Base-by-base conservation (phyloP, 35 echinoderm and acorn worm genomes). In the Stichopus chloronotus region DNA sequence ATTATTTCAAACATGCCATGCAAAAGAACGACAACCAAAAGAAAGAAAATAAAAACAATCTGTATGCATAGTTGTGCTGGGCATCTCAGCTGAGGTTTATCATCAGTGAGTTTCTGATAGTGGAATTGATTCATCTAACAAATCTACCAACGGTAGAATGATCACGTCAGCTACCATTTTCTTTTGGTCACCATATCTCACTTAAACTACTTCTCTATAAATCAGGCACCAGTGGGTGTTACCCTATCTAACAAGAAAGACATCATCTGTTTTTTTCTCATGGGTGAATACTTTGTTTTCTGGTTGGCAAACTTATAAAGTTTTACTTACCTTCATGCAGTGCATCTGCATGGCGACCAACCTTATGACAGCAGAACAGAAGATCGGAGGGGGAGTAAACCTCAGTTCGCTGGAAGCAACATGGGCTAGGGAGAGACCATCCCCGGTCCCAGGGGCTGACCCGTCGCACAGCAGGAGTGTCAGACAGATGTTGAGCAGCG, bases 301-400 rank as follows among this genome's bases (percentile, higher is more conserved):
- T 0, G 30, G 3, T 43, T 3, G 30, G 30, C 30, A 43, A 43
- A 43, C 30, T 43, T 43, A n/a, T n/a, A n/a, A 43, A 43, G 61
- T 19, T n/a, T n/a, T 19, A 21, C 69, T 43, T 91, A 98, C 97
- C 97, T 98, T 98, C 95, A 98, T 96, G 53, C 97, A 98, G 52
- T 98, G 97, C 97, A 98, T 98, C 78, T 98, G 97, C 95, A 96
- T 98, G 7, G 97, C 95, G 52, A 98, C 95, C 30, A 94, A 78
- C 54, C 97, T 59, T 72, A 98, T 92, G 5, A 98, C 97, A 7
- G 97, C 93, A 16, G 97, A 96, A 63, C 95, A 98, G 91, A 98
- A 98, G 71, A 98, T 93, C 19, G 97, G 95, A 54, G 97, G 97
- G 13, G 97, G 97, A n/a, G 95, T 98, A 74, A 98, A 94, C 25